Percentiles rank a stretch among this genome's conserved stretches.
These are phyloP conservation scores for Charaxes varanes DNA, from an alignment of 1,140 invertebrate species.

Conservation along the genomic window DNA sequence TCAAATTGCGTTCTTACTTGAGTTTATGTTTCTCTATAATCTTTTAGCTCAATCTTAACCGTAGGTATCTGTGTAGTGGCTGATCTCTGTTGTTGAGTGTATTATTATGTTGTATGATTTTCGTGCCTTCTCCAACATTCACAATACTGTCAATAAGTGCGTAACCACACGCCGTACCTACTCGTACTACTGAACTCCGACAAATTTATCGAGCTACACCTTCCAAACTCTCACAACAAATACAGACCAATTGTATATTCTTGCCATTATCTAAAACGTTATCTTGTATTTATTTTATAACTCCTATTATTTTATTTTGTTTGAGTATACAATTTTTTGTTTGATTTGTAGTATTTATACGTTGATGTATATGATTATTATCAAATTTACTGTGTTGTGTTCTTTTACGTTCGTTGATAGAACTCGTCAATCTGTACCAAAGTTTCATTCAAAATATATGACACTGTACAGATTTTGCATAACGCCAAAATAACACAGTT, in stretches of 20 bases:
- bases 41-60: constrained; percentile 62
- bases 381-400: too few relatives aligned
- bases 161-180: constrained; percentile 64
- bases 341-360: constrained; percentile 16
- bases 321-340: constrained; percentile 21
- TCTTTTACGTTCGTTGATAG: constrained; percentile 12
- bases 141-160: constrained; percentile 70
- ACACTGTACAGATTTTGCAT: constrained; percentile 56
- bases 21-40: constrained; percentile 30
- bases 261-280: constrained; percentile 9
- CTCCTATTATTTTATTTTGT: constrained; percentile 12
- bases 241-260: constrained; percentile 52
- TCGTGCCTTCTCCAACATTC: constrained; percentile 72
- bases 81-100: constrained; percentile 73
- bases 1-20: constrained; percentile 12
- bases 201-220: constrained; percentile 70
- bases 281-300: constrained; percentile 18
- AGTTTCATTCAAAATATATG: constrained; percentile 20
- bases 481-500: constrained; percentile 47
- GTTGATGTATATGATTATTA: too few relatives aligned
- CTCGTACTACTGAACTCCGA: constrained; percentile 68
- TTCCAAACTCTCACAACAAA: constrained; percentile 65
- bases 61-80: constrained; percentile 73
- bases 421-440: constrained; percentile 21
- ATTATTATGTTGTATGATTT: constrained; percentile 71